These are phyloP conservation scores for Theonella swinhoei DNA, from an alignment of 37 sponge, comb jelly and placozoan genomes.

Conservation along the genomic window DNA sequence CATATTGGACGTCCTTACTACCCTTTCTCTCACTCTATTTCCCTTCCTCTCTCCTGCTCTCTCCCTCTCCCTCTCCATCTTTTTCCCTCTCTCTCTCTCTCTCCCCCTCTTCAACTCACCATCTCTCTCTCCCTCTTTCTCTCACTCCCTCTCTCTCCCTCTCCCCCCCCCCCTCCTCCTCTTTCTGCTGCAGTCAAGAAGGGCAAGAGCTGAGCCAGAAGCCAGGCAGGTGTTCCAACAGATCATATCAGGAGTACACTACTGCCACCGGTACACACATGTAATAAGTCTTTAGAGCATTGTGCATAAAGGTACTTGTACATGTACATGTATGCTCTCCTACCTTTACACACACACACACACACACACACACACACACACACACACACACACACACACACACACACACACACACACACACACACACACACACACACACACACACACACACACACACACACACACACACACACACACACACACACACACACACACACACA, in stretches of 20 bases:
- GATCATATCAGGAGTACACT: too few relatives aligned
- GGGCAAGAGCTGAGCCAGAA: background rate
- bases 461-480: conserved; percentile 7
- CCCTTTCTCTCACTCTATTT: too few relatives aligned
- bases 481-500: conserved; percentile 5
- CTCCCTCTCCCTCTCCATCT: too few relatives aligned
- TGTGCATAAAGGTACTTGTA: too few relatives aligned
- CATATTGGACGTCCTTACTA: too few relatives aligned
- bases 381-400: conserved; percentile 38
- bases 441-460: conserved; percentile 26
- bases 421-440: conserved; percentile 1
- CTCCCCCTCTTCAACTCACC: too few relatives aligned
- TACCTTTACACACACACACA: background rate
- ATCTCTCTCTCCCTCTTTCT: conserved; percentile 30
- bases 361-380: conserved; percentile 28
- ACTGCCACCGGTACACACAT: too few relatives aligned
- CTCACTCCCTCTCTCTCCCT: background rate
- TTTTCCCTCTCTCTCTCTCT: too few relatives aligned
- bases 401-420: conserved; percentile 13
- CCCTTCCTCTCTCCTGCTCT: too few relatives aligned
- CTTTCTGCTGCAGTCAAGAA: background rate
- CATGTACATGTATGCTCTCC: conserved; percentile 18
- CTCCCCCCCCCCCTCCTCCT: background rate
- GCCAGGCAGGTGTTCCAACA: too few relatives aligned
- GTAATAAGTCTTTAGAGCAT: too few relatives aligned